Evolutionary conservation across 2,113 vertebrate genomes (phyloP).

Genomic region (Nicator chloris): DNA sequence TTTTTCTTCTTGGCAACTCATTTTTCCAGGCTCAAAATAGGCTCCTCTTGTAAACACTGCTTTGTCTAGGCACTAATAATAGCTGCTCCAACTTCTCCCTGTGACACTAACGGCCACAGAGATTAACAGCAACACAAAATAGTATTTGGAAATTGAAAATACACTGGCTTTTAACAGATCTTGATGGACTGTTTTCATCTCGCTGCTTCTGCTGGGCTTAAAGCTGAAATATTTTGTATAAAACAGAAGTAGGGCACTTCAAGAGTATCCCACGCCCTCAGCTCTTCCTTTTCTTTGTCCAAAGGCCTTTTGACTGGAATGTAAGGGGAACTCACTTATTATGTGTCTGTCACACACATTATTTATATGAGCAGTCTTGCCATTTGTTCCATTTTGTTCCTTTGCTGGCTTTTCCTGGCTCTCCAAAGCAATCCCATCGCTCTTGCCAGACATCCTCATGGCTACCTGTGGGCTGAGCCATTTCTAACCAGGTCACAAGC

Average conservation of each 20-base stretch:
- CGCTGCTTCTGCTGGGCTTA: not conserved
- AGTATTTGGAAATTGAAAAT: not conserved
- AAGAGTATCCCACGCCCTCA: not conserved
- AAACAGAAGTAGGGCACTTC: not conserved
- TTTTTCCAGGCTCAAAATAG: conserved; percentile 61
- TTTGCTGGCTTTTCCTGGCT: not conserved
- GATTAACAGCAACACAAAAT: not conserved
- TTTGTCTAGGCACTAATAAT: conserved; percentile 37
- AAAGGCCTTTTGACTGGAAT: not conserved
- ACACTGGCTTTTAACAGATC: not conserved
- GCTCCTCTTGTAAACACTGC: conserved; percentile 29
- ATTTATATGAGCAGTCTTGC: not conserved
- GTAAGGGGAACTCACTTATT: not conserved
- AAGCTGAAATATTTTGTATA: not conserved
- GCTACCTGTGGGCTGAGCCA: not conserved
- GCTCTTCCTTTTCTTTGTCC: not conserved
- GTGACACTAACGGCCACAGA: not conserved
- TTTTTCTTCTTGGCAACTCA: conserved; percentile 36
- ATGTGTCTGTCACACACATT: not conserved
- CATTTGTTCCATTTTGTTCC: not conserved
- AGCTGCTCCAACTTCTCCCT: conserved; percentile 27
- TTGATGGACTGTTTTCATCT: not conserved
- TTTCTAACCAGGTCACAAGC: not conserved
- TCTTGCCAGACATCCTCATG: not conserved
- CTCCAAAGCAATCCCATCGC: accelerated